Conservation (phyloP, 2,113 vertebrate genomes). For the Seriola rivoliana region DNA sequence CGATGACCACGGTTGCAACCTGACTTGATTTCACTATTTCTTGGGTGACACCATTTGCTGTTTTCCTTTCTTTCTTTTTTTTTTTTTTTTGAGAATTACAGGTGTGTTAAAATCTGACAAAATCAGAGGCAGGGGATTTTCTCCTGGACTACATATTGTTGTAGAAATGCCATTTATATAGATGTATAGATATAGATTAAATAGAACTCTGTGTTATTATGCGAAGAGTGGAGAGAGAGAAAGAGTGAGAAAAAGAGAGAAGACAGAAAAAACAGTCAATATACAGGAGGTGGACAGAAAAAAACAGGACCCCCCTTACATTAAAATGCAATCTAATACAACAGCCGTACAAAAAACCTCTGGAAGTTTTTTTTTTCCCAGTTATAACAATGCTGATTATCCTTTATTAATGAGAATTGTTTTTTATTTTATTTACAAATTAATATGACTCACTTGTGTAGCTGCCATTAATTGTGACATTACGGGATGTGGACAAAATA, state of each 20-base stretch:
- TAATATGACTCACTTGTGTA: slow-evolving; percentile 18
- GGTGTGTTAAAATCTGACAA: slow-evolving; percentile 11
- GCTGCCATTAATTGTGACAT: slow-evolving; percentile 32
- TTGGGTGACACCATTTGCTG: slow-evolving; percentile 85
- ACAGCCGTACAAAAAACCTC: slow-evolving; percentile 32
- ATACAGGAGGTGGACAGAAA: slow-evolving; percentile 44
- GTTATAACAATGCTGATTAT: not conserved
- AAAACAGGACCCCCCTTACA: slow-evolving; percentile 38
- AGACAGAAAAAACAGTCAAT: slow-evolving; percentile 50
- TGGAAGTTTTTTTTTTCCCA: slow-evolving; percentile 14
- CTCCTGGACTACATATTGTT: slow-evolving; percentile 20
- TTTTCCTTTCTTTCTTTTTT: slow-evolving; percentile 20
- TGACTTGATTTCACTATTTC: slow-evolving; percentile 87
- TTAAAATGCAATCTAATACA: slow-evolving; percentile 1
- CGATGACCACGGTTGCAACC: slow-evolving; percentile 84
- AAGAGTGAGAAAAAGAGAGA: slow-evolving; percentile 14
- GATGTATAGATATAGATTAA: no score
- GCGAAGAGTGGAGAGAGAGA: slow-evolving; percentile 14
- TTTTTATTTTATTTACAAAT: not conserved
- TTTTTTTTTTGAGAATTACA: slow-evolving; percentile 21
- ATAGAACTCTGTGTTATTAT: not conserved
- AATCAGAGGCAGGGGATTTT: slow-evolving; percentile 21
- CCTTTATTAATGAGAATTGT: not conserved
- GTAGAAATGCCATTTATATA: slow-evolving; percentile 9
- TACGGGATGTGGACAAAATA: slow-evolving; percentile 29